These are phyloP conservation scores for Periophthalmus modestus DNA, from an alignment of 2,113 vertebrate genomes.

Conservation along the genomic window DNA sequence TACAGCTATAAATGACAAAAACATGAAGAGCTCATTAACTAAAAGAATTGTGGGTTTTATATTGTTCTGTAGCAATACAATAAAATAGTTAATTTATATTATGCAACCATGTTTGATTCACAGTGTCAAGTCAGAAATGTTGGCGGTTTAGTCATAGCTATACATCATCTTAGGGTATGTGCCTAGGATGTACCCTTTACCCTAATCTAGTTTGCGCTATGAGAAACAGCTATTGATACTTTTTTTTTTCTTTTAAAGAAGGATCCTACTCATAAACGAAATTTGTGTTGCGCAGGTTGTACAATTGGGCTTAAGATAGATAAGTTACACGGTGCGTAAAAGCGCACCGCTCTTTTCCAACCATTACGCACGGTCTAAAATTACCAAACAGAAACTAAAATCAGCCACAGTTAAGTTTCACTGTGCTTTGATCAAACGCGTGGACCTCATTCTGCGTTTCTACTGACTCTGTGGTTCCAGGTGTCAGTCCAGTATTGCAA, in stretches of 20 bases:
- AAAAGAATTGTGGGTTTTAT: not conserved
- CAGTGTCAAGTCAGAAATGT: not conserved
- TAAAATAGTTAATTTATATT: not conserved
- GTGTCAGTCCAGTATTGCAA: slow-evolving; percentile 20
- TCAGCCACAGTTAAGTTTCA: not conserved
- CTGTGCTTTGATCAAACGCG: slow-evolving; percentile 18
- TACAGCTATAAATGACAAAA: not conserved
- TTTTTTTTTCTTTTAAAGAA: not conserved
- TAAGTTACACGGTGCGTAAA: slow-evolving; percentile 40
- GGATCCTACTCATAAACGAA: no score
- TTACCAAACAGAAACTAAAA: not conserved
- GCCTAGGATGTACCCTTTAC: slow-evolving; percentile 9
- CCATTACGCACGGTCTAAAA: not conserved
- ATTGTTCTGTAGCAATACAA: not conserved
- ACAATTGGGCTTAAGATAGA: not conserved
- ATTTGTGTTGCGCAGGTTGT: not conserved
- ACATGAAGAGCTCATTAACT: not conserved
- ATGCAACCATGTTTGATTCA: not conserved
- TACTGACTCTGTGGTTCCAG: slow-evolving; percentile 40
- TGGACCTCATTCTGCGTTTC: slow-evolving; percentile 17
- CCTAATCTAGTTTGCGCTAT: not conserved
- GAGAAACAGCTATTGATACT: not conserved
- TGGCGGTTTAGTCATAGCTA: no score
- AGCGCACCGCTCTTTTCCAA: slow-evolving; percentile 2
- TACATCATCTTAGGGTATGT: not conserved